These are phyloP conservation scores for Colaptes auratus DNA, from an alignment of 2,113 vertebrate genomes.

Conservation along the genomic window DNA sequence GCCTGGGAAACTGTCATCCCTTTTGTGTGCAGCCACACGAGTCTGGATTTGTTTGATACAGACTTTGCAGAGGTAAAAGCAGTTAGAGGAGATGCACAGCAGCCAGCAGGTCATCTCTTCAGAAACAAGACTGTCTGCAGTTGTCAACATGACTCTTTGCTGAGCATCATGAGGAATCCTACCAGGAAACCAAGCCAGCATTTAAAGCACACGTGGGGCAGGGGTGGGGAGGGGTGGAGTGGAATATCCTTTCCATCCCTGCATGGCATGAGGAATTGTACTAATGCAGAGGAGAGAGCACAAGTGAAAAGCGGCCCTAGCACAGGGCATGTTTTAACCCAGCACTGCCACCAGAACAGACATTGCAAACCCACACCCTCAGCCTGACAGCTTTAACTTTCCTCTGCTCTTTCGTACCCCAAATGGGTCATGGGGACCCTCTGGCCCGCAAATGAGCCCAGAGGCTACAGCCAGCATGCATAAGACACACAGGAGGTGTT, in stretches of 20 bases:
- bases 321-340: neutral
- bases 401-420: slow-evolving; percentile 27
- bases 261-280: neutral
- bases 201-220: neutral
- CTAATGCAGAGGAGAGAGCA: neutral
- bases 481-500: neutral
- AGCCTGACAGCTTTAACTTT: neutral
- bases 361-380: neutral
- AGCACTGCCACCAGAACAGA: neutral
- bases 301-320: neutral
- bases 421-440: slow-evolving; percentile 61
- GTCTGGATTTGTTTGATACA: neutral
- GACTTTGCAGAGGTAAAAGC: neutral
- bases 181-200: neutral
- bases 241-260: neutral
- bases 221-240: too few species aligned
- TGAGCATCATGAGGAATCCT: accelerated
- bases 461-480: slow-evolving; percentile 54
- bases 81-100: neutral
- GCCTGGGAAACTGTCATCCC: neutral
- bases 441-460: slow-evolving; percentile 50
- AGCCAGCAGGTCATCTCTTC: neutral
- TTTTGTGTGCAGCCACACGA: neutral
- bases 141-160: neutral
- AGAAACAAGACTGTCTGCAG: neutral